These are phyloP conservation scores for Chrysogorgia sp. DNA, from an alignment of 92 coral and sea anemone species.

Conservation along the genomic window DNA sequence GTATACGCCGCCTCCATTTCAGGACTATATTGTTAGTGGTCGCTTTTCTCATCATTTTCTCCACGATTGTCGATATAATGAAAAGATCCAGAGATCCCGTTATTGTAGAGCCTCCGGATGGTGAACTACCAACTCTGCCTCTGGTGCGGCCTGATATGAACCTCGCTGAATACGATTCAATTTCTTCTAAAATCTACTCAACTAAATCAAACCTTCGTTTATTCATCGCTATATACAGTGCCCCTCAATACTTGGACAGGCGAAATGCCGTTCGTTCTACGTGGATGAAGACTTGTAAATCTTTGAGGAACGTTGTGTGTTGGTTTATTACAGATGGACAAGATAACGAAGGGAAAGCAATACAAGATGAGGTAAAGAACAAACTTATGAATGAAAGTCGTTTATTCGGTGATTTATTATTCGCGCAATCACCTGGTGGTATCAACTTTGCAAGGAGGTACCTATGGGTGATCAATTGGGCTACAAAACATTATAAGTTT, in stretches of 20 bases:
- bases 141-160: too few relatives aligned
- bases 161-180: too few relatives aligned
- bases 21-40: too few relatives aligned
- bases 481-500: slow-evolving; percentile 54
- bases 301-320: neutral
- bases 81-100: too few relatives aligned
- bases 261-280: neutral
- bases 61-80: too few relatives aligned
- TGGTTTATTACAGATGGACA: slow-evolving; percentile 55
- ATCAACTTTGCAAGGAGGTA: slow-evolving; percentile 59
- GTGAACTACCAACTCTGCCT: too few relatives aligned
- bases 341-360: slow-evolving; percentile 16
- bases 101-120: too few relatives aligned
- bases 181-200: too few relatives aligned
- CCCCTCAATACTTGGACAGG: neutral
- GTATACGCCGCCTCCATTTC: too few relatives aligned
- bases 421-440: slow-evolving; percentile 56
- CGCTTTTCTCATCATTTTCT: too few relatives aligned
- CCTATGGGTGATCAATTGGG: slow-evolving; percentile 60
- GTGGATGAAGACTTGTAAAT: neutral
- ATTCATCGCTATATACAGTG: neutral
- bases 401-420: slow-evolving; percentile 41
- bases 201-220: too few relatives aligned
- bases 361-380: neutral
- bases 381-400: slow-evolving; percentile 36